These are phyloP conservation scores for Oncorhynchus gorbuscha DNA, from an alignment of 2,113 vertebrate species.

Conservation along the genomic window DNA sequence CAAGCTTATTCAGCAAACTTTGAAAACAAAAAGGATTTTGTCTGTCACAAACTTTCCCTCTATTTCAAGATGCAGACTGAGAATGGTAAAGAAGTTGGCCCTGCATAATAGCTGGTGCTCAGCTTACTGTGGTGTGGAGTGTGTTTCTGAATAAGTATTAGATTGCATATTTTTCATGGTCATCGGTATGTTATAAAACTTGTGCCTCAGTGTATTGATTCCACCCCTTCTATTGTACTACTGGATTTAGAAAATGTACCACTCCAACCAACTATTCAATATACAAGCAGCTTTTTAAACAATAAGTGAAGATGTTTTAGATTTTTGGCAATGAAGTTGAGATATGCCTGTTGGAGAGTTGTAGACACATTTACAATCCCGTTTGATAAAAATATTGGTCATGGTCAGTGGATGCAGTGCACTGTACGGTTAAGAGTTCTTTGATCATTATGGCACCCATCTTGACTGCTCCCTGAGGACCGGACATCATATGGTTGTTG, in stretches of 20 bases:
- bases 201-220: background rate
- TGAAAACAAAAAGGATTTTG: conserved; percentile 10
- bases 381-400: conserved; percentile 6
- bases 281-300: background rate
- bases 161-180: background rate
- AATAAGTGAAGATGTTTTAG: background rate
- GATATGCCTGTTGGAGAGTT: conserved; percentile 8
- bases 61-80: background rate
- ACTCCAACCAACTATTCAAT: background rate
- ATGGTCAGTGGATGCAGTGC: conserved; percentile 7
- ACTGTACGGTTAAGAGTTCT: background rate
- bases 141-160: background rate
- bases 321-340: conserved; percentile 11
- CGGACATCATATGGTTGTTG: background rate
- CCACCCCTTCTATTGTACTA: background rate
- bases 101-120: conserved; percentile 3
- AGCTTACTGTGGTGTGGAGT: conserved; percentile 4
- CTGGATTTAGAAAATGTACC: background rate
- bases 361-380: conserved; percentile 16
- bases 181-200: background rate
- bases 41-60: background rate
- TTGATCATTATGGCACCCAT: background rate
- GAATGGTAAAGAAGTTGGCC: background rate
- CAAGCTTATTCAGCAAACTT: conserved; percentile 33
- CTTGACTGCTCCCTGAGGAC: conserved; percentile 4